Evolutionary conservation across 1,140 invertebrate species (phyloP).

Genomic region (Aporrectodea caliginosa): DNA sequence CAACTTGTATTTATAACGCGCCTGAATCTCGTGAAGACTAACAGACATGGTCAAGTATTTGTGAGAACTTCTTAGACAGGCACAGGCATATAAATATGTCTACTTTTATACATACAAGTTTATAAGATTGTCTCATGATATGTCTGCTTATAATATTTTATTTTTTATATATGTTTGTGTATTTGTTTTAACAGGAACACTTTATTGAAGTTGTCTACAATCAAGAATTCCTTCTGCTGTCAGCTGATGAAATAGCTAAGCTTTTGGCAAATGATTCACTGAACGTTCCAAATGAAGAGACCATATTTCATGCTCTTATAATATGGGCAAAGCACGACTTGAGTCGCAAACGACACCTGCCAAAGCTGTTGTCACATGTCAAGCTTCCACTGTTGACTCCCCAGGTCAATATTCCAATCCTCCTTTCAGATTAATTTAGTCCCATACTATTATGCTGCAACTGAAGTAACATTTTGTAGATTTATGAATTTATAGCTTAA

Average conservation of each 20-base stretch:
- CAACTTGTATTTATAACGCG: too few relatives aligned
- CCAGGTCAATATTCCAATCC: too few relatives aligned
- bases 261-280: conserved; percentile 86
- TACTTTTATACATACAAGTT: too few relatives aligned
- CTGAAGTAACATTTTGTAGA: too few relatives aligned
- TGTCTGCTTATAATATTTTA: too few relatives aligned
- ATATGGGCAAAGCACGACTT: conserved; percentile 78
- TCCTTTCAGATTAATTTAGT: too few relatives aligned
- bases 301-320: conserved; percentile 78
- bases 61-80: conserved; percentile 23
- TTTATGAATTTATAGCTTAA: too few relatives aligned
- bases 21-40: too few relatives aligned
- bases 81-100: too few relatives aligned
- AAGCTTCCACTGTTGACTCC: conserved; percentile 82
- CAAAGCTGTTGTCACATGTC: conserved; percentile 71
- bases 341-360: conserved; percentile 65
- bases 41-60: neutral
- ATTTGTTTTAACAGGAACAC: conserved; percentile 63
- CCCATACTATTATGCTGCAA: too few relatives aligned
- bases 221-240: conserved; percentile 84
- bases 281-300: conserved; percentile 83
- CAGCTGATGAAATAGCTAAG: conserved; percentile 73
- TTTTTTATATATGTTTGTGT: too few relatives aligned
- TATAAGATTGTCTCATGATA: too few relatives aligned
- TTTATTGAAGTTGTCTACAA: conserved; percentile 74